These are phyloP conservation scores for Temnothorax longispinosus DNA, from an alignment of 1,140 invertebrate genomes.

Conservation along the genomic window DNA sequence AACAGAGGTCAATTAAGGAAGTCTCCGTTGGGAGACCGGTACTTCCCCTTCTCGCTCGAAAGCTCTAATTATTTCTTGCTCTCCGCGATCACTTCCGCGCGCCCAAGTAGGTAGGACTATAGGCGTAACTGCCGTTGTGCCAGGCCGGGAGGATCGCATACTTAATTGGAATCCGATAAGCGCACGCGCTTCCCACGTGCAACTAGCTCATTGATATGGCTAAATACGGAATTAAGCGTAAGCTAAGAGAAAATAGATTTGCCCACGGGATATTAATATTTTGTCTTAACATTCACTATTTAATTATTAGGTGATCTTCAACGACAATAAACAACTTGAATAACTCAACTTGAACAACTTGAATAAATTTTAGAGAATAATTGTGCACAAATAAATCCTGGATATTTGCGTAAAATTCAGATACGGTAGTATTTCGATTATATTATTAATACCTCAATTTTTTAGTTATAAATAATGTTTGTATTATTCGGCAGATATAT, in stretches of 20 bases:
- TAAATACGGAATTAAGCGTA: neutral
- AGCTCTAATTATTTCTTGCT: conserved; percentile 75
- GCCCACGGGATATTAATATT: neutral
- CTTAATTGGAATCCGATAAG: conserved; percentile 71
- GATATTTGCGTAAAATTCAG: too few species aligned
- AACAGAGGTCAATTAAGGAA: conserved; percentile 71
- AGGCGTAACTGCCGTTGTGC: conserved; percentile 60
- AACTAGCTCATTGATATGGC: neutral
- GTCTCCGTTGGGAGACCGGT: conserved; percentile 51
- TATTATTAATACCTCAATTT: neutral
- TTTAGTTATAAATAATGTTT: neutral
- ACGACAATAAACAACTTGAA: neutral
- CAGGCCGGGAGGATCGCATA: conserved; percentile 57
- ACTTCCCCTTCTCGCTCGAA: conserved; percentile 64
- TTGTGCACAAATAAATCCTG: too few species aligned
- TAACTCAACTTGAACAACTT: neutral
- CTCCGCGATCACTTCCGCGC: conserved; percentile 64
- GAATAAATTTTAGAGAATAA: neutral
- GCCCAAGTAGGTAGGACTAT: conserved; percentile 49
- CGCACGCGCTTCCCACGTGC: conserved; percentile 52
- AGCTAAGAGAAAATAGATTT: neutral
- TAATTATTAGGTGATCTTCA: neutral
- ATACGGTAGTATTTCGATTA: neutral
- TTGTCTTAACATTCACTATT: neutral
- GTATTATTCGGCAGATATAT: neutral